Base-by-base conservation (phyloP, 2,113 vertebrate species). In the Colaptes auratus region DNA sequence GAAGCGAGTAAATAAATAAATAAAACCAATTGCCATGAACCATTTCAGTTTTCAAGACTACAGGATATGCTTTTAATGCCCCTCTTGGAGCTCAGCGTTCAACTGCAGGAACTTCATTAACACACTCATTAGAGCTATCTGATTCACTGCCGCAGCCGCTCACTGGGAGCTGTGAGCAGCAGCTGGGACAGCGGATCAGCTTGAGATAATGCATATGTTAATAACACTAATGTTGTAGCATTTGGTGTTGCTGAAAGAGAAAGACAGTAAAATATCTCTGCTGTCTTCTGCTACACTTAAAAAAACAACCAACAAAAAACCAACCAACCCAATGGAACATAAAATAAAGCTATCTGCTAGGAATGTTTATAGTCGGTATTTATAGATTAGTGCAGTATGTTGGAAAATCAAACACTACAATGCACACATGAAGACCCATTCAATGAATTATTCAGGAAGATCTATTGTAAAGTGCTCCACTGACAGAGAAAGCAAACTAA, bases 21-120 rank as follows among this genome's bases (percentile, higher is more conserved):
- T 90, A 90, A 79, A 76, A 27, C 60, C 17, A 84, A 33, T 65
- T 48, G 91, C 85, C 89, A 60, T 4, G 14, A 88, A 81, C 58
- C 89, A 36, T 89, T 81, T 52, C 28, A 15, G 74, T 44, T 77
- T 53, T 82, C 64, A 9, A 35, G 88, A 64, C 80, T 95, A 59
- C 52, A 64, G 71, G 61, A 81, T 71, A 66, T 23, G 78, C 46
- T 96, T 96, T 97, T 80, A 96, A 94, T 85, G 80, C 80, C 60
- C 19, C 25, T 96, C 83, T 96, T 19, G 4, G 83, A 93, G 92
- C 48, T 25, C 33, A 8, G 52, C 52, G 42, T 94, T 96, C 79
- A 25, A 12, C 94, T 80, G 95, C 39, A 67, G 90, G 90, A 96
- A 95, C 91, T 98, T 98, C 96, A 98, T 98, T 97, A 98, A 91